phyloP scores from a whole-genome alignment of 2,113 vertebrate species.

The Mormoops blainvillei region DNA sequence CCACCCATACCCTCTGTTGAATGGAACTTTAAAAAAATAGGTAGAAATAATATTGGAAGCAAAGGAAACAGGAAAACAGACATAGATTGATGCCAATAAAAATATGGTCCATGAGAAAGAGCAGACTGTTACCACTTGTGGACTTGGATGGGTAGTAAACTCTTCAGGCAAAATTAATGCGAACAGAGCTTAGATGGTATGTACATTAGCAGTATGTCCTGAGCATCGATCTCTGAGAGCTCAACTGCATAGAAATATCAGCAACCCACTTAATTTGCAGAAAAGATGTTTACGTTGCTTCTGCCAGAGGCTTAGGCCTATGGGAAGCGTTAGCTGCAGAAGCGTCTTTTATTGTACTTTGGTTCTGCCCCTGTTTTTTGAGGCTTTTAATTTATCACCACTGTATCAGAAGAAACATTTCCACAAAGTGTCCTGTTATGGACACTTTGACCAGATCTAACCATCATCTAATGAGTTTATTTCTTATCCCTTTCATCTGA shows the following conservation, averaged over 20 bases:
- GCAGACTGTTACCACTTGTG: slow-evolving; percentile 87
- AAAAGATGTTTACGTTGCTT: background rate
- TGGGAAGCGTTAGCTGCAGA: rapidly evolving
- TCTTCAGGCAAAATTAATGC: slow-evolving; percentile 92
- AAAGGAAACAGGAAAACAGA: background rate
- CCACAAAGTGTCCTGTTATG: background rate
- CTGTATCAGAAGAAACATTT: background rate
- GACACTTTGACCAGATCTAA: background rate
- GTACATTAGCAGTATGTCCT: background rate
- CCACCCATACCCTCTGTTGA: background rate
- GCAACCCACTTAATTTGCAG: background rate
- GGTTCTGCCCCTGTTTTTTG: background rate
- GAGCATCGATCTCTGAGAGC: background rate
- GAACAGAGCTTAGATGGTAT: background rate
- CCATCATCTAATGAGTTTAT: background rate
- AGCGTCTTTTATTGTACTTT: background rate
- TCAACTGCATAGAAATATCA: background rate
- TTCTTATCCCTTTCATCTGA: background rate
- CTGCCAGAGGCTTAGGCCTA: background rate
- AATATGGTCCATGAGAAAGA: background rate
- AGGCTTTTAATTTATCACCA: background rate
- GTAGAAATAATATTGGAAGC: background rate
- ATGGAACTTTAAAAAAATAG: background rate
- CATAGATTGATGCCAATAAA: background rate
- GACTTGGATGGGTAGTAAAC: slow-evolving; percentile 96